phyloP scores from a whole-genome alignment of 2,888 invertebrate genomes.

The Meta bourneti region DNA sequence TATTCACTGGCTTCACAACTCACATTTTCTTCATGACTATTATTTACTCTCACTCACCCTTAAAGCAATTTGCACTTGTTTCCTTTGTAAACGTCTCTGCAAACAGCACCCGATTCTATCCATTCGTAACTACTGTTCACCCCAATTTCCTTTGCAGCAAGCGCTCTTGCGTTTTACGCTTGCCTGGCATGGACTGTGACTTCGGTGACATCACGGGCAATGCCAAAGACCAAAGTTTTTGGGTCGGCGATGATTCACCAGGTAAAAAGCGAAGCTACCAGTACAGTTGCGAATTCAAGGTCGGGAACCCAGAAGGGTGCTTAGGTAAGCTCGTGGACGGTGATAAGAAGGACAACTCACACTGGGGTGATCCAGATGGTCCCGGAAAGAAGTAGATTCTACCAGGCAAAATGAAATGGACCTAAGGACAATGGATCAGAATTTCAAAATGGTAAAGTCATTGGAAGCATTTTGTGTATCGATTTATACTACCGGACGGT shows the following conservation, averaged over 20 bases:
- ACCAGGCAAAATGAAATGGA: neutral
- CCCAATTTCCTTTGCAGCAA: conserved; percentile 30
- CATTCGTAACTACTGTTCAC: neutral
- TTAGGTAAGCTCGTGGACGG: conserved; percentile 61
- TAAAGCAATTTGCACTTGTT: neutral
- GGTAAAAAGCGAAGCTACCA: conserved; percentile 61
- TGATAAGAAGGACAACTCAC: conserved; percentile 62
- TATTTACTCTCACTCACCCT: too few species aligned
- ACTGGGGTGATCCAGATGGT: conserved; percentile 63
- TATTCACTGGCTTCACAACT: too few species aligned
- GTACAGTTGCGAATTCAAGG: conserved; percentile 51
- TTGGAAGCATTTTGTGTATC: neutral
- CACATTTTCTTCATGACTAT: too few species aligned
- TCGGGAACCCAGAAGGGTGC: conserved; percentile 74
- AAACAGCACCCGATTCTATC: neutral
- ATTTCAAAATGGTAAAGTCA: neutral
- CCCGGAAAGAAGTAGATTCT: conserved; percentile 63
- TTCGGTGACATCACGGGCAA: conserved; percentile 22
- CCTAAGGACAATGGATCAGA: neutral
- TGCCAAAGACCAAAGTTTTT: conserved; percentile 39
- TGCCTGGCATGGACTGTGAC: conserved; percentile 64
- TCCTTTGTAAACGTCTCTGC: neutral
- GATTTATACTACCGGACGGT: neutral
- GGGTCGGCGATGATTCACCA: conserved; percentile 43
- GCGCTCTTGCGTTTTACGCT: conserved; percentile 47